Base-by-base conservation (phyloP, 1,140 invertebrate genomes). In the Solenopsis invicta region DNA sequence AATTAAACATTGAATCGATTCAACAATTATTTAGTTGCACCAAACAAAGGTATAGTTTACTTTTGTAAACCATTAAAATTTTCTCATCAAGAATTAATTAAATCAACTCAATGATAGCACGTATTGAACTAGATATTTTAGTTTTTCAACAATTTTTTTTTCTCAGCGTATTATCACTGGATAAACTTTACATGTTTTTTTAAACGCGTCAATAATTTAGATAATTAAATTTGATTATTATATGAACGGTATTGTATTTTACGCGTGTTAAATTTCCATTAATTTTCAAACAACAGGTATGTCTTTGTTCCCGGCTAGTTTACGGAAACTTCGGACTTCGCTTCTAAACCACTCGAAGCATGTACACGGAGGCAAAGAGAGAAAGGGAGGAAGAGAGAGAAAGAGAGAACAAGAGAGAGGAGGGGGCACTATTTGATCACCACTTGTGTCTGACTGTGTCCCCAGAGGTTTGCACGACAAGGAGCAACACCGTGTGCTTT, bases 371-470 rank as follows among this genome's bases (percentile, higher is more conserved):
- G 52, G 13, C 12, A 78, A n/a, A 9, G 12, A 52, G 8, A 5
- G 12, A 45, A 6, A 24, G 8, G 34, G 8, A 5, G 12, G 45
- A 6, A 41, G 21, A 45, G 54, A 29, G 10, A 24, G 8, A 52
- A 8, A 5, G 12, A 45, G 10, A 24, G 8, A 8, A 75, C 13
- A 2, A 41, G 41, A 41, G 41, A 41, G 3, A 4, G 41, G 2
- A 5, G 12, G 45, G 10, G 45, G 8, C 8, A 84, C n/a, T 84
- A 84, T 84, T 75, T 84, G 69, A 75, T 84, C 69, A 41, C 54
- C 69, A 50, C n/a, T 62, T 72, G 52, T 41, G 45, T 75, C 69
- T 24, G 41, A 29, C 69, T 74, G 67, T n/a, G 54, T 61, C 21
- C 67, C 80, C 29, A 8, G 41, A 37, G 80, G 18, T 41, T 12